Conservation (phyloP, 1,140 invertebrate genomes). For the Drosophila equinoxialis region DNA sequence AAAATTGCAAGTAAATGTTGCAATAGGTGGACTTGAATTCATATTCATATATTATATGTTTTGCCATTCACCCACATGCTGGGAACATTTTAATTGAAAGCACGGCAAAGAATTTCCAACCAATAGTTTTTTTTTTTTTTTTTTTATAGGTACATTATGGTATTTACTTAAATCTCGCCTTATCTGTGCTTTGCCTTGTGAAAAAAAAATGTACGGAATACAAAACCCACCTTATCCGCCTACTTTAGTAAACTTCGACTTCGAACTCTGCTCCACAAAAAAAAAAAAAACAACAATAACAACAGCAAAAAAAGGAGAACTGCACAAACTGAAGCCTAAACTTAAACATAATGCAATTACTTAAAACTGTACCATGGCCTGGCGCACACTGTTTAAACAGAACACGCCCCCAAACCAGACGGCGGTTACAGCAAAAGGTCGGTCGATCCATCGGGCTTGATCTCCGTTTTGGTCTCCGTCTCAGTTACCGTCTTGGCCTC, state of each 20-base stretch:
- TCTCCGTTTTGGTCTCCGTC: neutral
- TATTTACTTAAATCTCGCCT: constrained; percentile 58
- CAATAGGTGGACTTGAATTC: neutral
- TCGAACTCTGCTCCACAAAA: constrained; percentile 62
- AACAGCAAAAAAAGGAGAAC: neutral
- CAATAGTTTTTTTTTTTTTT: neutral
- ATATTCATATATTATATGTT: too few relatives aligned
- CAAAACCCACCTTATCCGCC: constrained; percentile 50
- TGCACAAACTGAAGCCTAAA: constrained; percentile 34
- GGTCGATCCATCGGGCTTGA: constrained; percentile 26
- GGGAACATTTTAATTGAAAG: constrained; percentile 14
- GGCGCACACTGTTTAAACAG: constrained; percentile 70
- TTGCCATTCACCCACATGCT: constrained; percentile 28
- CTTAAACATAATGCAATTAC: constrained; percentile 81
- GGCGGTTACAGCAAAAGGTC: constrained; percentile 64
- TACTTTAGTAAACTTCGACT: constrained; percentile 65
- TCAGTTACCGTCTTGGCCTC: neutral
- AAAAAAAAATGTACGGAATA: constrained; percentile 12
- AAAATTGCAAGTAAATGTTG: neutral
- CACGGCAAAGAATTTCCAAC: neutral
- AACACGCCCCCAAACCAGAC: constrained; percentile 65
- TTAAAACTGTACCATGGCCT: constrained; percentile 78
- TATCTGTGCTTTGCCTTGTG: constrained; percentile 36
- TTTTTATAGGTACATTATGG: constrained; percentile 18
- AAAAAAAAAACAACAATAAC: neutral